phyloP scores from a whole-genome alignment of 1,140 invertebrate species.

The Zaprionus capensis region DNA sequence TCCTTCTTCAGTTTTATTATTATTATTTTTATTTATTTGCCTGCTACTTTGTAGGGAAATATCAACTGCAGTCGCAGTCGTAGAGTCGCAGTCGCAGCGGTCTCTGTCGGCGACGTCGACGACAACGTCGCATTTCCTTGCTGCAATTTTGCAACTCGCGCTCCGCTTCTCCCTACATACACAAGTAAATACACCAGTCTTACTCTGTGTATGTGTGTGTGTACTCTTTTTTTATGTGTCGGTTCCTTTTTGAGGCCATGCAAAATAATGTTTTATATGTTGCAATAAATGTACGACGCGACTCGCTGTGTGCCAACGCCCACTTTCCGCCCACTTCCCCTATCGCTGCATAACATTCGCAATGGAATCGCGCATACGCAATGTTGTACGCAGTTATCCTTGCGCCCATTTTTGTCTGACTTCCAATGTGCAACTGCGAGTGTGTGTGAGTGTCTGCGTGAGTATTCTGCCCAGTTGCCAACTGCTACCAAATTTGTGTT shows the following conservation, averaged over 20 bases:
- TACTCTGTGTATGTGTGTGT: conserved; percentile 7
- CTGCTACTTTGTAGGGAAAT: conserved; percentile 68
- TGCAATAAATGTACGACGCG: conserved; percentile 80
- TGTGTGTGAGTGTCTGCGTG: conserved; percentile 21
- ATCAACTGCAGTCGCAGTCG: conserved; percentile 45
- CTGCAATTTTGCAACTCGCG: conserved; percentile 73
- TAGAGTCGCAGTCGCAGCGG: conserved; percentile 15
- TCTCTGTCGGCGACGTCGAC: conserved; percentile 10
- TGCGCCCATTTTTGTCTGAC: conserved; percentile 65
- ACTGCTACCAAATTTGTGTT: conserved; percentile 54
- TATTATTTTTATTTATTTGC: conserved; percentile 70
- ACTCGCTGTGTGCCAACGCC: conserved; percentile 8
- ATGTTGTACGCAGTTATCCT: conserved; percentile 74
- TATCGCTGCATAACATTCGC: conserved; percentile 32
- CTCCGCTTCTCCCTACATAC: conserved; percentile 33
- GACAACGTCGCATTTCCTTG: conserved; percentile 75
- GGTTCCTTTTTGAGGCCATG: conserved; percentile 73
- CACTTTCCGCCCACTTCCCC: conserved; percentile 24
- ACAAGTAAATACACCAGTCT: not conserved
- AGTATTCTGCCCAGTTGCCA: conserved; percentile 43
- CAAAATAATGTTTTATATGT: conserved; percentile 82
- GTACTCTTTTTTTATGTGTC: conserved; percentile 43
- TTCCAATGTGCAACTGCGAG: conserved; percentile 4
- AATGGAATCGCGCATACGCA: conserved; percentile 68
- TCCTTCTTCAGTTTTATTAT: conserved; percentile 39